These are phyloP conservation scores for Hycleus cichorii DNA, from an alignment of 1,140 invertebrate species.

Conservation along the genomic window DNA sequence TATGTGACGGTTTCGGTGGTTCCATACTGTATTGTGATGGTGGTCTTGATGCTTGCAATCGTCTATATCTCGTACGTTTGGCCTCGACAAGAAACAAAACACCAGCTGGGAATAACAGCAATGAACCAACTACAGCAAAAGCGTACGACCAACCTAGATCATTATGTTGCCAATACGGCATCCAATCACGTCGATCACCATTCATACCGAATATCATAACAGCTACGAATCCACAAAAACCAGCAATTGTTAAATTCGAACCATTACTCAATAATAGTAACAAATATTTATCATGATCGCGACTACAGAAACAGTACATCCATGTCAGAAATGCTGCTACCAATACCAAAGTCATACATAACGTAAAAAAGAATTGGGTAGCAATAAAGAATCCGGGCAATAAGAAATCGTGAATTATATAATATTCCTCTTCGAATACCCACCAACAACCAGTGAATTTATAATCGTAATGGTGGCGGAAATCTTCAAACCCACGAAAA, in stretches of 20 bases:
- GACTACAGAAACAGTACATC: conserved; percentile 67
- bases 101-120: conserved; percentile 64
- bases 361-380: conserved; percentile 86
- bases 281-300: conserved; percentile 70
- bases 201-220: conserved; percentile 74
- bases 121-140: conserved; percentile 69
- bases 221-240: conserved; percentile 67
- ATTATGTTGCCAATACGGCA: conserved; percentile 95
- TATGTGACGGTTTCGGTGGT: conserved; percentile 44
- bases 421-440: conserved; percentile 90
- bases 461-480: conserved; percentile 71
- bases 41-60: conserved; percentile 55
- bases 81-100: conserved; percentile 76
- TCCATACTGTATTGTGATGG: conserved; percentile 51
- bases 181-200: conserved; percentile 89
- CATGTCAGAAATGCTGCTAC: conserved; percentile 63
- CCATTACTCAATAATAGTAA: conserved; percentile 65
- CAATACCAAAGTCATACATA: conserved; percentile 71
- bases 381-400: conserved; percentile 85
- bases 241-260: conserved; percentile 59
- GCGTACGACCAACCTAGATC: conserved; percentile 93
- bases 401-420: conserved; percentile 77
- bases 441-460: conserved; percentile 80
- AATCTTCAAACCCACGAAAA: conserved; percentile 75
- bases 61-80: conserved; percentile 62